Conservation (phyloP, 2,888 invertebrate species). For the Rapana venosa region DNA sequence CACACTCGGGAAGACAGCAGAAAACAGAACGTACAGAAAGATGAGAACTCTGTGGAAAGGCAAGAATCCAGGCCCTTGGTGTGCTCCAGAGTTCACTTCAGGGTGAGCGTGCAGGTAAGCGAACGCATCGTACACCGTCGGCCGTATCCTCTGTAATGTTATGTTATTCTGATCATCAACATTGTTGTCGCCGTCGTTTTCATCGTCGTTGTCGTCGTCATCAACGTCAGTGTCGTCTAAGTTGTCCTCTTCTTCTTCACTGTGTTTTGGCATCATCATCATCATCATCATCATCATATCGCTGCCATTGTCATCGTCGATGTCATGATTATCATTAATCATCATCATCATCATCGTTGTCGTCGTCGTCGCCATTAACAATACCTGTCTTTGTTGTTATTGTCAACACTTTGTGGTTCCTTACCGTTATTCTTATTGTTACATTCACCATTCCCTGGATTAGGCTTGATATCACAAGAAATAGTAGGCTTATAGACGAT, state of each 20-base stretch:
- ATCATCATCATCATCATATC: neutral
- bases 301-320: neutral
- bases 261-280: neutral
- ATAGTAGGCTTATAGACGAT: too few relatives aligned
- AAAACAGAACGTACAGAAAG: conserved; percentile 40
- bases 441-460: too few relatives aligned
- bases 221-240: conserved; percentile 5
- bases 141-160: conserved; percentile 47
- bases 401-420: too few relatives aligned
- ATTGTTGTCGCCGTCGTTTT: neutral
- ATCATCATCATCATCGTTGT: neutral
- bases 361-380: too few relatives aligned
- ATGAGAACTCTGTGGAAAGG: conserved; percentile 55
- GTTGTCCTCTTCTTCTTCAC: neutral
- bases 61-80: conserved; percentile 54
- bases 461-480: too few relatives aligned
- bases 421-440: too few relatives aligned
- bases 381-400: too few relatives aligned
- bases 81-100: conserved; percentile 52
- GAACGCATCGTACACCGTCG: conserved; percentile 55
- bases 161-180: neutral
- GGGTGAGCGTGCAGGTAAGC: conserved; percentile 54
- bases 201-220: neutral
- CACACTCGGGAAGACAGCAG: neutral
- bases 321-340: neutral